Conservation (phyloP, 2,888 invertebrate species). For the Hemaris fuciformis region DNA sequence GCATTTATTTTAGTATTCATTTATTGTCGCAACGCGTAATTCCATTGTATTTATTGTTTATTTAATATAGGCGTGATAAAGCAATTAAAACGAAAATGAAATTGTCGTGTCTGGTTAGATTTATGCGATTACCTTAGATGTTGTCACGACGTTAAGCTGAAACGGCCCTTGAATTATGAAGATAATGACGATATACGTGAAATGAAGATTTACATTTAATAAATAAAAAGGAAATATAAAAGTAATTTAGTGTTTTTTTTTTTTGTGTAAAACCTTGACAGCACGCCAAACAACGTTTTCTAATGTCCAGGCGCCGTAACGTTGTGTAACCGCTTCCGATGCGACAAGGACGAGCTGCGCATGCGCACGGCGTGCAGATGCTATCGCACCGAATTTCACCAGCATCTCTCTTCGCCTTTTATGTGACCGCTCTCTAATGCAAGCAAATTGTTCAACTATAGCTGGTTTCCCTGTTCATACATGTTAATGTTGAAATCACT, state of each 20-base stretch:
- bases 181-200: not conserved
- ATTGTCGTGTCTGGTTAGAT: not conserved
- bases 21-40: conserved; percentile 12
- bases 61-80: not conserved
- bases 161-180: not conserved
- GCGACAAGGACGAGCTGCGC: not conserved
- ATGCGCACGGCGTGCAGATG: not conserved
- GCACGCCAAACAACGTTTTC: not conserved
- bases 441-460: not conserved
- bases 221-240: no score
- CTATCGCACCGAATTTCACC: not conserved
- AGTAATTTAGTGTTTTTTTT: no score
- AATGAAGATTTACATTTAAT: no score
- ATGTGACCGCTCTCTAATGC: not conserved
- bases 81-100: not conserved
- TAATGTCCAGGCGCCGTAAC: not conserved
- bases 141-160: not conserved
- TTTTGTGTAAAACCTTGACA: not conserved
- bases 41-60: conserved; percentile 8
- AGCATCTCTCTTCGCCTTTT: not conserved
- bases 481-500: not conserved
- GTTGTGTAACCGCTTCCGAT: not conserved
- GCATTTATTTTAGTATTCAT: conserved; percentile 10
- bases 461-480: not conserved
- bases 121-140: not conserved